These are phyloP conservation scores for Malurus elegans DNA, from an alignment of 2,113 vertebrate genomes.

Conservation along the genomic window DNA sequence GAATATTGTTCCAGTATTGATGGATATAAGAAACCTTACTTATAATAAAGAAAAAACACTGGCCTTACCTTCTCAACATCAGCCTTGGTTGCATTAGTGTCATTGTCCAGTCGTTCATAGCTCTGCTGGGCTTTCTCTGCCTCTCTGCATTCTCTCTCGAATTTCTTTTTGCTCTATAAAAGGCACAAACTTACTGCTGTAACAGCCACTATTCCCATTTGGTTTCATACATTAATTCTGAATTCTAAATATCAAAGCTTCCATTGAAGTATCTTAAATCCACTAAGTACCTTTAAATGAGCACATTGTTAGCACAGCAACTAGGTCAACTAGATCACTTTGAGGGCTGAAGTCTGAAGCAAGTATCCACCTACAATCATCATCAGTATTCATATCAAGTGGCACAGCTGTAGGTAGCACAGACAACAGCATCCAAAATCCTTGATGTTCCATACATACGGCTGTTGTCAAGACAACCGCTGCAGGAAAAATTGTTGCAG, in stretches of 20 bases:
- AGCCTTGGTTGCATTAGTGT: slow-evolving; percentile 96
- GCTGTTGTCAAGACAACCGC: background rate
- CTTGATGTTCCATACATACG: rapidly evolving
- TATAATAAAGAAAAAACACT: background rate
- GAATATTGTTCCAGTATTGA: background rate
- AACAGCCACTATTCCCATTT: background rate
- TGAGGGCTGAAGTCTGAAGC: background rate
- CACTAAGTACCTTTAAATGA: background rate
- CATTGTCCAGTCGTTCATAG: slow-evolving; percentile 92
- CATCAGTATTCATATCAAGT: background rate
- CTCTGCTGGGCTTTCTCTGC: slow-evolving; percentile 92
- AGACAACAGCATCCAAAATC: background rate
- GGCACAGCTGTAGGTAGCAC: background rate
- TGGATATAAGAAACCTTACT: background rate
- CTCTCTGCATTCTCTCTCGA: slow-evolving; percentile 96
- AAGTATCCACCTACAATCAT: background rate
- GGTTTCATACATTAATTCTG: background rate
- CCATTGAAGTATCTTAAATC: background rate
- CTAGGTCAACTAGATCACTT: background rate
- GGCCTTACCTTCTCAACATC: slow-evolving; percentile 95
- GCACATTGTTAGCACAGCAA: background rate
- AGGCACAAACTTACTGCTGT: slow-evolving; percentile 8
- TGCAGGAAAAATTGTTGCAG: background rate
- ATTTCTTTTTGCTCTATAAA: slow-evolving; percentile 96
- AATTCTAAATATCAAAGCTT: background rate